Conservation (phyloP, 1,140 invertebrate genomes). For the Eriocheir sinensis region DNA sequence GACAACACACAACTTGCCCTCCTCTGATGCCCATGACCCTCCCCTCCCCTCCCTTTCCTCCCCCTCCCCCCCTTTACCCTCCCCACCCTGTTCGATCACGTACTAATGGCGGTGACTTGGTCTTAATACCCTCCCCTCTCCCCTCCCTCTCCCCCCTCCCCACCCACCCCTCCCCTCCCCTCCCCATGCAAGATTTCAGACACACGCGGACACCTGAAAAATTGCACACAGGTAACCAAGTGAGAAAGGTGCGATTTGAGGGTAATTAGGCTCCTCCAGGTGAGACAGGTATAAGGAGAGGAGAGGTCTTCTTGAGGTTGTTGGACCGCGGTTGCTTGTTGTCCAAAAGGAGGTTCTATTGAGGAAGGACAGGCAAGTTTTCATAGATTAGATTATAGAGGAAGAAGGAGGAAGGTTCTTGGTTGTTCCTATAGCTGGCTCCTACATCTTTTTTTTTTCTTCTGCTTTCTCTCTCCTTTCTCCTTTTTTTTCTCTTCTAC, state of each 20-base stretch:
- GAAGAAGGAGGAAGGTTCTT: too few species aligned
- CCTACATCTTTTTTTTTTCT: background rate
- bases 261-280: too few species aligned
- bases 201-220: background rate
- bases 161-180: background rate
- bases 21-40: constrained; percentile 47
- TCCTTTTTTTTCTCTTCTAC: background rate
- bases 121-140: background rate
- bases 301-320: too few species aligned
- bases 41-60: background rate
- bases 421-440: too few species aligned
- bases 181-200: background rate
- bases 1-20: constrained; percentile 68
- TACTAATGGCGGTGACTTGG: constrained; percentile 26
- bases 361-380: background rate
- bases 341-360: too few species aligned
- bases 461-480: background rate
- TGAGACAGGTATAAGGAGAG: too few species aligned
- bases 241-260: too few species aligned
- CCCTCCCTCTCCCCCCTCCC: background rate
- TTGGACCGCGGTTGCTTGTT: too few species aligned
- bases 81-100: constrained; percentile 47
- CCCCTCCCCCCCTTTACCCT: background rate
- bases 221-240: too few species aligned
- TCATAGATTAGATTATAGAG: background rate